phyloP scores from a whole-genome alignment of 2,888 invertebrate species.

The Encarsia formosa region DNA sequence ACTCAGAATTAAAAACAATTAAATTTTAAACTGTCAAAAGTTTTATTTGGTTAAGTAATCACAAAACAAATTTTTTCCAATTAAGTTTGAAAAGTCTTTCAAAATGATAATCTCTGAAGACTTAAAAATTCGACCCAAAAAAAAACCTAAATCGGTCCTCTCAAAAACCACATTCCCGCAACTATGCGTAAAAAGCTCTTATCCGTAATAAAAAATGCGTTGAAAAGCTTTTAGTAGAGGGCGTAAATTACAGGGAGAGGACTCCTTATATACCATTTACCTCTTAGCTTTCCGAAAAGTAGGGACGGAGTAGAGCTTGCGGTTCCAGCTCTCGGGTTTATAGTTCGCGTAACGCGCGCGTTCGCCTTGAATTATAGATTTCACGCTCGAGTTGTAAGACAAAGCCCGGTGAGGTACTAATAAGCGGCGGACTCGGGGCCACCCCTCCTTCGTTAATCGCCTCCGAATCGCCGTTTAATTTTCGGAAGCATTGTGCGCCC shows the following conservation, averaged over 20 bases:
- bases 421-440: slow-evolving; percentile 11
- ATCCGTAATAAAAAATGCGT: background rate
- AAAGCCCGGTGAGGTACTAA: slow-evolving; percentile 23
- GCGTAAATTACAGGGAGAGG: slow-evolving; percentile 30
- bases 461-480: slow-evolving; percentile 25
- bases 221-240: slow-evolving; percentile 39
- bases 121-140: no score
- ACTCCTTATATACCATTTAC: slow-evolving; percentile 6
- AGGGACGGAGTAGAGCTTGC: background rate
- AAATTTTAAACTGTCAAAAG: no score
- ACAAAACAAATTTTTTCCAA: no score
- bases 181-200: no score
- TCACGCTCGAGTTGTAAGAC: slow-evolving; percentile 33
- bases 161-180: no score
- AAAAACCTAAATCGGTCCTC: no score
- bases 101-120: no score
- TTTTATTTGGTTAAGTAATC: no score
- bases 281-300: background rate
- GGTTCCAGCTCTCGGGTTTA: background rate
- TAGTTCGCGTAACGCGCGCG: background rate
- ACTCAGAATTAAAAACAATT: no score
- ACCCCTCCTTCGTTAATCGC: slow-evolving; percentile 15
- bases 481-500: slow-evolving; percentile 18
- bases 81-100: no score
- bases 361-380: slow-evolving; percentile 33